Evolutionary conservation across 2,888 invertebrate genomes (phyloP), one percentile per base, ranked within the genome.

Genomic region (Rhopalosiphum nymphaeae): DNA sequence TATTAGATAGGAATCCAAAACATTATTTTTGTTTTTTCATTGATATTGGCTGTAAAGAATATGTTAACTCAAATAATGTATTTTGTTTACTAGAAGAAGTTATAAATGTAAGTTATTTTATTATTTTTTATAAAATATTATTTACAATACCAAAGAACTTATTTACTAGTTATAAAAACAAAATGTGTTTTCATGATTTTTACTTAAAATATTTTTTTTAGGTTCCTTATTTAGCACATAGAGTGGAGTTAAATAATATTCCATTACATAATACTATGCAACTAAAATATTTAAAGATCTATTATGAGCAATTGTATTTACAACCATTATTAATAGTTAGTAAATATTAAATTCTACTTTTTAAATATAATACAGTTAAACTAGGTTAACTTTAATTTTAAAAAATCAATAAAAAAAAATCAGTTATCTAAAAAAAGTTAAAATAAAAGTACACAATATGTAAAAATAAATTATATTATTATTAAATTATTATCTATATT

Each of bases 191-290:
- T 21, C 84, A 11, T 26, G 26, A 44, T 44, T 44, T 26, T 4
- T 67, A n/a, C 13, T n/a, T 16, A 29, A 88, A 88, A 57, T 89
- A 21, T 57, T 49, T 90, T 90, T 13, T 91, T 84, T 84, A 91
- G 91, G 53, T 91, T 91, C 91, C 91, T 56, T 84, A 56, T 91
- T 91, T 91, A 84, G 91, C 91, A 42, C 78, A 91, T 84, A 91
- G 44, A 91, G 91, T 91, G 26, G 53, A n/a, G 29, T 42, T 91
- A 10, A 53, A 84, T 16, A 10, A 91, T 84, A 42, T 29, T 36
- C 91, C 91, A 84, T 84, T 91, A 4, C 26, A 91, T 84, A 91
- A 91, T 91, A 91, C 84, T 42, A 42, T 91, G 84, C 13, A 44
- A n/a, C 56, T 91, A 26, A 91, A 84, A 9, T 56, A 84, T 56